Evolutionary conservation across 2,888 invertebrate species (phyloP).

Genomic region (Cerastoderma edule): DNA sequence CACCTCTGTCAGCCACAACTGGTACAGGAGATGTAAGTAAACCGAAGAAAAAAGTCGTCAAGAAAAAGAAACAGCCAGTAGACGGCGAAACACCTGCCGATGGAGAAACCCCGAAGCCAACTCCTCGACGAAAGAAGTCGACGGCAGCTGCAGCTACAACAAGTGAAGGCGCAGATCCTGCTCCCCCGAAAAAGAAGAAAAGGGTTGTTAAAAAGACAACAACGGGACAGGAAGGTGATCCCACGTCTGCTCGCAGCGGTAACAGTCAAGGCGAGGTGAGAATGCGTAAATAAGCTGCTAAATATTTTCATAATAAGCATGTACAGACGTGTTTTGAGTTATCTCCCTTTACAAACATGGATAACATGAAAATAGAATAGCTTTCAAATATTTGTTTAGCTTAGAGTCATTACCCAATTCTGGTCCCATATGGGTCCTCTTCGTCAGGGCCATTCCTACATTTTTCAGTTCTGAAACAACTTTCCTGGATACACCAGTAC

Average conservation of each 20-base stretch:
- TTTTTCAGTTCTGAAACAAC: no score
- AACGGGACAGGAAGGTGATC: slow-evolving; percentile 58
- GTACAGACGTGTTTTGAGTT: no score
- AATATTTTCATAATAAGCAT: no score
- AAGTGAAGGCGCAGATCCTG: slow-evolving; percentile 50
- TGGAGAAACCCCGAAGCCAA: slow-evolving; percentile 58
- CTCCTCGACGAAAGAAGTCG: slow-evolving; percentile 58
- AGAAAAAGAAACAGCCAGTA: slow-evolving; percentile 71
- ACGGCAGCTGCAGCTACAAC: slow-evolving; percentile 47
- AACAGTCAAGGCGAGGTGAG: slow-evolving; percentile 63
- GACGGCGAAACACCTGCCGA: slow-evolving; percentile 45
- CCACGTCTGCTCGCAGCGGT: slow-evolving; percentile 66
- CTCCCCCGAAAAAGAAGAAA: slow-evolving; percentile 65
- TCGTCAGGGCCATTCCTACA: no score
- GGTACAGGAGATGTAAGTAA: slow-evolving; percentile 42
- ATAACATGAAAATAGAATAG: no score
- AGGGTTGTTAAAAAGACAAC: slow-evolving; percentile 59
- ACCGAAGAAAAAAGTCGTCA: slow-evolving; percentile 65
- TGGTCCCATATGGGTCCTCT: no score
- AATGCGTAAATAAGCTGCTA: no score
- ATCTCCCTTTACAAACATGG: no score
- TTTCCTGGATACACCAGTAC: no score
- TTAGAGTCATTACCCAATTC: no score
- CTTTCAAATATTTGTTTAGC: no score
- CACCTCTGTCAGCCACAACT: slow-evolving; percentile 63